Evolutionary conservation across 2,888 invertebrate species (phyloP).

Genomic region (Acanthosepion pharaonis): DNA sequence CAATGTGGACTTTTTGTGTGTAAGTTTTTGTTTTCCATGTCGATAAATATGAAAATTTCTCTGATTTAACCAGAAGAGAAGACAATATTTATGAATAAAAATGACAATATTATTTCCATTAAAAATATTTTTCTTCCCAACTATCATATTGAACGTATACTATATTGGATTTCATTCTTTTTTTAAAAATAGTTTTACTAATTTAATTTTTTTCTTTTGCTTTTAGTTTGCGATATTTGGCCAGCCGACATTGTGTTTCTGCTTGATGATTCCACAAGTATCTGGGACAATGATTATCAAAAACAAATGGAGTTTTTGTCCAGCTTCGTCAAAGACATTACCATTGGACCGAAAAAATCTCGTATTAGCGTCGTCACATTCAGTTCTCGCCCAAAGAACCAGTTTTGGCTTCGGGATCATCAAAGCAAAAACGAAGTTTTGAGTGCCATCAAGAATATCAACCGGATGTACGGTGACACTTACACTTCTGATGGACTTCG

Average conservation of each 20-base stretch:
- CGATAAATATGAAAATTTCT: too few species aligned
- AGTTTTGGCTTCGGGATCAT: constrained; percentile 38
- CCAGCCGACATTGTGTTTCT: constrained; percentile 45
- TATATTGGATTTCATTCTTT: too few species aligned
- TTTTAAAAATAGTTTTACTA: too few species aligned
- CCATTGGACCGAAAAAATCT: constrained; percentile 13
- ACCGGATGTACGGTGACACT: neutral
- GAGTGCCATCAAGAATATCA: neutral
- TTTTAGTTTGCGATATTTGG: constrained; percentile 43
- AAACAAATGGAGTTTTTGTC: constrained; percentile 6
- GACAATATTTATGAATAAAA: too few species aligned
- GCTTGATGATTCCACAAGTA: constrained; percentile 36
- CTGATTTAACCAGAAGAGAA: too few species aligned
- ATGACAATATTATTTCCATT: too few species aligned
- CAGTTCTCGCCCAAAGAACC: neutral
- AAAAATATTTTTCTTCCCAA: too few species aligned
- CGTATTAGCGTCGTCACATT: constrained; percentile 39
- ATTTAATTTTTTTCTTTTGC: neutral
- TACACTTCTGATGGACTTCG: neutral
- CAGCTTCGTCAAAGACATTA: constrained; percentile 24
- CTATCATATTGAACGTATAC: too few species aligned
- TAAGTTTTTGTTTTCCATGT: too few species aligned
- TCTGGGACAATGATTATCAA: constrained; percentile 1
- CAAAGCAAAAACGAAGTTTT: neutral
- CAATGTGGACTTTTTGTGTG: too few species aligned